Conservation (phyloP, 2,113 vertebrate species). For the Zingel zingel region DNA sequence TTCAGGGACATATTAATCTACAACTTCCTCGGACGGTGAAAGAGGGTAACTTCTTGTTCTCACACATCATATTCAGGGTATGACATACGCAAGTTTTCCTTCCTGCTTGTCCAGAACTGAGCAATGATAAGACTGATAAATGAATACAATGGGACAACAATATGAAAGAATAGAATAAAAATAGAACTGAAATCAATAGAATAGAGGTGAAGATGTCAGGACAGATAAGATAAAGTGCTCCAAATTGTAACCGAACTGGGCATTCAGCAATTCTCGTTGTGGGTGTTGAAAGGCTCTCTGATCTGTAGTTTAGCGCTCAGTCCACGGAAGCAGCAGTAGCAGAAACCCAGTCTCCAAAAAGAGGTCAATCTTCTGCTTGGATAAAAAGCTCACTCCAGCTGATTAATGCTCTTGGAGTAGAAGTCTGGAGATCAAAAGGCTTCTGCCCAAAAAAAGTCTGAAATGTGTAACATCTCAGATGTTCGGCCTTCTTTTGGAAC, state of each 20-base stretch:
- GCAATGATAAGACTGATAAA: neutral
- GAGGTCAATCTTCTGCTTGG: constrained; percentile 59
- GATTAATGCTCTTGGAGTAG: constrained; percentile 54
- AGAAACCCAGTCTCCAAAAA: constrained; percentile 41
- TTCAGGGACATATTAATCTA: constrained; percentile 23
- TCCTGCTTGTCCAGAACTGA: constrained; percentile 1
- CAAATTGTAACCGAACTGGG: constrained; percentile 18
- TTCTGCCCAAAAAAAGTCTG: constrained; percentile 42
- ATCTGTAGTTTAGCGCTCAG: constrained; percentile 37
- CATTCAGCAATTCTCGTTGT: constrained; percentile 28
- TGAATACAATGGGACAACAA: constrained; percentile 31
- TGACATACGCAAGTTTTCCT: constrained; percentile 38
- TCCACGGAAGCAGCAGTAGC: constrained; percentile 23
- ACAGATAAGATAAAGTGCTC: constrained; percentile 2
- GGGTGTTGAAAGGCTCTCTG: constrained; percentile 49
- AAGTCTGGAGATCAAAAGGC: constrained; percentile 55
- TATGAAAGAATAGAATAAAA: constrained; percentile 17
- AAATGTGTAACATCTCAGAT: constrained; percentile 55
- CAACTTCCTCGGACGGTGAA: constrained; percentile 37
- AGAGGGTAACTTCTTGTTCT: constrained; percentile 42
- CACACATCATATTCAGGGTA: constrained; percentile 11
- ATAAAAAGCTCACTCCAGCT: constrained; percentile 52
- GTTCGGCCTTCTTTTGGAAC: constrained; percentile 31
- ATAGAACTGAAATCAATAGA: neutral
- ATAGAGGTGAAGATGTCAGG: constrained; percentile 10